Evolutionary conservation across 2,797 vertebrate species (phyloP), one percentile per base, ranked within the genome.

Genomic region (Chelmon rostratus): DNA sequence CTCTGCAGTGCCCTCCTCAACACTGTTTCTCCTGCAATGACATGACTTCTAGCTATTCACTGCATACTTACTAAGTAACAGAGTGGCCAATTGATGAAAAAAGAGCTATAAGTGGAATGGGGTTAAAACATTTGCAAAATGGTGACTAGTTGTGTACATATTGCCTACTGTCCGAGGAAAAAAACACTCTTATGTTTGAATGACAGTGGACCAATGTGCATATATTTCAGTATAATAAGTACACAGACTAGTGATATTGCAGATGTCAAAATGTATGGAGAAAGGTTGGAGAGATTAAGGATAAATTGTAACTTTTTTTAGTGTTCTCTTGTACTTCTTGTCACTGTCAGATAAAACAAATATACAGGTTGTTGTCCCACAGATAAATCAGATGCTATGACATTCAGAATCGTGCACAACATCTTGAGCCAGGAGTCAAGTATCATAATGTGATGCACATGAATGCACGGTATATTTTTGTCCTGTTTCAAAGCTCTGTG

Each of bases 1-100:
- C 70, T 90, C 90, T 73, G 79, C 86, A 87, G 76, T 88, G 86
- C 78, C 83, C 84, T 90, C 78, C 67, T 91, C 88, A 91, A 79
- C 70, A 61, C 40, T 62, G 68, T 59, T 83, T 69, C 77, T 86
- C 73, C 47, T 52, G 80, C 83, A 88, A 74, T 81, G 86, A 84
- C 79, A 62, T 88, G 88, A 89, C 88, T 87, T 86, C 77, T 79
- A 84, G 72, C 64, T 71, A 42, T 81, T 82, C 66, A 67, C 53
- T 84, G 57, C 70, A 81, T 68, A 47, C 75, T 77, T 82, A 65
- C 25, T 56, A 21, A 81, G 47, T 52, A 38, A 42, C 42, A 82
- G 18, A 23, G 16, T 53, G 47, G 58, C 18, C 81, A 47, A 82
- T 23, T 40, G 33, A 80, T 83, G 15, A 7, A 35, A 37, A 19